A percentile compares a stretch with the other conserved stretches of the same genome.
phyloP scores from a whole-genome alignment of 37 sponge, comb jelly and placozoan species.

The Corticium candelabrum region DNA sequence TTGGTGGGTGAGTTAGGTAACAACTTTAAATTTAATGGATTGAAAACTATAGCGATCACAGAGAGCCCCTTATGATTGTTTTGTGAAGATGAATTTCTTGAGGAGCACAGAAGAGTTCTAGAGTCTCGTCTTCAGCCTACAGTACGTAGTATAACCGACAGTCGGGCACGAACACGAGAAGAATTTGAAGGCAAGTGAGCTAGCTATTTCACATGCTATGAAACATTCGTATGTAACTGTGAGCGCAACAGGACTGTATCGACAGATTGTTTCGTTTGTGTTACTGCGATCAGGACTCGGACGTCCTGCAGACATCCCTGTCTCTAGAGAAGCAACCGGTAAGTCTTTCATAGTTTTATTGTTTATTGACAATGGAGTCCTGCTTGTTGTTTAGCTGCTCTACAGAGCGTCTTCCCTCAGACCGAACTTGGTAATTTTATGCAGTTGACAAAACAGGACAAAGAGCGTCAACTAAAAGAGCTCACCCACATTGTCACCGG shows the following conservation, averaged over 20 bases:
- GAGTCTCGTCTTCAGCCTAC: constrained; percentile 67
- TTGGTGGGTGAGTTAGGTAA: too few relatives aligned
- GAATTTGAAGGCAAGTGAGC: constrained; percentile 80
- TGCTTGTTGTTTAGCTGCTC: constrained; percentile 25
- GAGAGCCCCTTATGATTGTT: not conserved
- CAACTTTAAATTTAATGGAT: too few relatives aligned
- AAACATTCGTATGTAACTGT: not conserved
- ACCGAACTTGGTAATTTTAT: constrained; percentile 94
- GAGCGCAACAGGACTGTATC: not conserved
- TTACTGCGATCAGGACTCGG: constrained; percentile 92
- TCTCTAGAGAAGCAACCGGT: constrained; percentile 90
- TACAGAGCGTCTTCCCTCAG: constrained; percentile 99
- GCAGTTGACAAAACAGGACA: constrained; percentile 69
- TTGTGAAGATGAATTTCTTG: constrained; percentile 64
- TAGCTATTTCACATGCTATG: too few relatives aligned
- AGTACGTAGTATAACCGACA: constrained; percentile 79
- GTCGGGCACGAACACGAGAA: constrained; percentile 84
- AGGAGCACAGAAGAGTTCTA: constrained; percentile 84
- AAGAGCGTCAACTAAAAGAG: constrained; percentile 83
- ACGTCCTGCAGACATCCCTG: constrained; percentile 87
- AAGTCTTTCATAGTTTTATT: not conserved
- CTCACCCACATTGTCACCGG: constrained; percentile 88
- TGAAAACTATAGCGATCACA: not conserved
- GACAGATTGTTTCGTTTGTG: constrained; percentile 11
- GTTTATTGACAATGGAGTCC: not conserved